Base-by-base conservation (phyloP, 2,113 vertebrate genomes). In the Arizona elegans region DNA sequence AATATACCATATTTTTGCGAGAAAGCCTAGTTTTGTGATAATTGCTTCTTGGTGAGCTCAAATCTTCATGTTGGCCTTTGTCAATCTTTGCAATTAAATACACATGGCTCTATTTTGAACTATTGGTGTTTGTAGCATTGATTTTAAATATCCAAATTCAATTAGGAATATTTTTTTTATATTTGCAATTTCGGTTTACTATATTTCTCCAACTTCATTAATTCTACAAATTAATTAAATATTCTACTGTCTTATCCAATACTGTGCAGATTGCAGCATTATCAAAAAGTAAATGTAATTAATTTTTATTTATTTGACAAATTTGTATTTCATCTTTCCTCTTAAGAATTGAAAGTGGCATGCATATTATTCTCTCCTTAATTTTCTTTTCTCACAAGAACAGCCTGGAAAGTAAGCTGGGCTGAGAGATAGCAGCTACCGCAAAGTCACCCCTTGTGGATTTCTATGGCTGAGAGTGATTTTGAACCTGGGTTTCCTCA, bases 1-100 rank as follows among this genome's bases (percentile, higher is more conserved):
- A 87, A 94, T 94, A 97, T 96, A 11, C 59, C 3, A 0, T 62
- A 96, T 92, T 93, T 95, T 94, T 94, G 94, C 92, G 94, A 96
- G 93, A 95, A 95, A 97, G 94, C 92, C 96, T 59, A 95, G 95
- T 95, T 94, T 97, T 95, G 93, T 88, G 95, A 95, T 96, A 95
- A 95, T 96, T 96, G 96, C 95, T 94, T 94, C 94, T 96, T 96
- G 96, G 93, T 97, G 94, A 96, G 93, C 94, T 91, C 93, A 95
- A 95, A 96, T 96, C 95, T 96, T 93, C 95, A 95, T 5, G 52
- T 92, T 96, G 95, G 93, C 93, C 95, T 93, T 96, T 97, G 94
- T 95, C 95, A 96, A 91, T 94, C 89, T 96, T 97, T 94, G 94
- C 93, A 96, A 93, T 93, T 94, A 94, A 94, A 95, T 94, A 94